These are phyloP conservation scores for Diaphora mendica DNA, from an alignment of 2,888 invertebrate genomes.

Conservation along the genomic window DNA sequence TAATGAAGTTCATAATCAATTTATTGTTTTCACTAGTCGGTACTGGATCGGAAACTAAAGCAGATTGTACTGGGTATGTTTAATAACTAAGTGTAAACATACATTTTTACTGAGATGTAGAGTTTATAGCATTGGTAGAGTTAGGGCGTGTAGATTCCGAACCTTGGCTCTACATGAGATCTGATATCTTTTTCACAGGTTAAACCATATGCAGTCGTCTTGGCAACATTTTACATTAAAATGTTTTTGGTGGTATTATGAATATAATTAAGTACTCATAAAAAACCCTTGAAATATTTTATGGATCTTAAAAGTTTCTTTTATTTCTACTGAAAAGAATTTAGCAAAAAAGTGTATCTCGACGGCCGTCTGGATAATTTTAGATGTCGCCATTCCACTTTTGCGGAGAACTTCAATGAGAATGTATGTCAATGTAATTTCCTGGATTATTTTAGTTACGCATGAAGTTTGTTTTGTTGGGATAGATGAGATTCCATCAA, in stretches of 20 bases:
- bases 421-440: slow-evolving; percentile 21
- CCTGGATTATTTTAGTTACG: slow-evolving; percentile 12
- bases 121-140: no score
- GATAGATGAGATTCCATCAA: neutral
- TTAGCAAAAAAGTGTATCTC: slow-evolving; percentile 12
- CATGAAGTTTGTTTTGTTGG: neutral
- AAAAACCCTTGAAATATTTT: neutral
- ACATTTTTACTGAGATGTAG: no score
- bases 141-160: no score
- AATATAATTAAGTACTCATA: no score
- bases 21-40: slow-evolving; percentile 25
- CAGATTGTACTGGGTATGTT: slow-evolving; percentile 34
- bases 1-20: slow-evolving; percentile 34
- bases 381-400: slow-evolving; percentile 13
- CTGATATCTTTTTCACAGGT: no score
- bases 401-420: slow-evolving; percentile 13
- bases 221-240: no score
- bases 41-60: slow-evolving; percentile 37
- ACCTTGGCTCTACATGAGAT: no score
- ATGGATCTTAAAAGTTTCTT: neutral
- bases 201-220: no score
- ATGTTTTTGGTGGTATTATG: no score
- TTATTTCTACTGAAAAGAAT: neutral
- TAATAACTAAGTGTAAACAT: slow-evolving; percentile 34
- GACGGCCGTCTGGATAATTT: slow-evolving; percentile 20